Base-by-base conservation (phyloP, 2,888 invertebrate species). In the Anodontia alba region DNA sequence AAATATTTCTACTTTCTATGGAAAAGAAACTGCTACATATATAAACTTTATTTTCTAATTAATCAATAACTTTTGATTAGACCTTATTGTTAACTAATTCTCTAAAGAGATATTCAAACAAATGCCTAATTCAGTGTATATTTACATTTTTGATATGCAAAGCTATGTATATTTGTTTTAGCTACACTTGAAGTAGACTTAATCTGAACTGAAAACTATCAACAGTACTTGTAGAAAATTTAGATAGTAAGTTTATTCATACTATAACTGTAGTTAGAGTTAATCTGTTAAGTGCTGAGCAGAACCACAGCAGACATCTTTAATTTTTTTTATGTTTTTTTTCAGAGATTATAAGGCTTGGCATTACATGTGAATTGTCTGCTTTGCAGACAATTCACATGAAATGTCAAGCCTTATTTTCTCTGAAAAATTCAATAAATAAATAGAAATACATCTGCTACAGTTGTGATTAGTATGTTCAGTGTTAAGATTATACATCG, bases 131-230 rank as follows among this genome's bases (percentile, higher is more conserved):
- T 33, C 62, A 17, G 5, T 15, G 1, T 20, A 62, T 62, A 33
- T 33, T 54, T 62, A 20, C 62, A 33, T 23, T 31, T 31, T 33
- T 62, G 62, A 62, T 62, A 62, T 62, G 62, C 62, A 62, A 62
- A 62, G 2, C 62, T 33, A 17, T 33, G 62, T 10, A 5, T 62
- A 33, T 62, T 62, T 62, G 62, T 62, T 62, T 62, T 62, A 62
- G 62, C 62, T 33, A 31, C 17, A 62, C 62, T 62, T 62, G 54
- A 20, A 62, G 62, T 62, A 62, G 62, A 20, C 62, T 8, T 62
- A 62, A 62, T 33, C 62, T 62, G 5, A 62, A 31, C 3, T 62
- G 62, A 62, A 62, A 62, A 57, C 57, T 62, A 62, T 54, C 54
- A 54, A 54, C 23, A 26, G 54, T n/a, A 54, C 54, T 54, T 54